Percentiles rank a stretch among this genome's conserved stretches.
Evolutionary conservation across 2,888 invertebrate genomes (phyloP).

Genomic region (Gymnocheta viridis): DNA sequence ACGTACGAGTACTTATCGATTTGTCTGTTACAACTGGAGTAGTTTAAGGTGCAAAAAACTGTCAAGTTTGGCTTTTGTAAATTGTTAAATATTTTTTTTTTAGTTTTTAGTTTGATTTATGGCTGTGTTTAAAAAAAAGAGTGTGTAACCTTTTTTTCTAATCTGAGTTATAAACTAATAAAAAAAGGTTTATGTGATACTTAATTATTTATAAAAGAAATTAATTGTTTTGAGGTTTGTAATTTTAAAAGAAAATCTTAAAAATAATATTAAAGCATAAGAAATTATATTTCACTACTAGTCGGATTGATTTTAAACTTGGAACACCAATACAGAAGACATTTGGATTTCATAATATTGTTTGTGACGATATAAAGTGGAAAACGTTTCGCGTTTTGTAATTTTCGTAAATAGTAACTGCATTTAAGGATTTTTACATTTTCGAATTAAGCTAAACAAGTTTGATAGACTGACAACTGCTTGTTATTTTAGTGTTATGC

Average conservation of each 20-base stretch:
- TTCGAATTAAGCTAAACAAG: no score
- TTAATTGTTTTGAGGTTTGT: conserved; percentile 6
- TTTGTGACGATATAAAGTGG: no score
- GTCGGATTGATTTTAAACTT: no score
- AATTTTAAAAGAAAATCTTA: background rate
- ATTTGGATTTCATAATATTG: no score
- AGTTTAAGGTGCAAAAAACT: conserved; percentile 9
- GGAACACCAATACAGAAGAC: no score
- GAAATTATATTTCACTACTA: background rate
- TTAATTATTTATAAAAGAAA: conserved; percentile 38
- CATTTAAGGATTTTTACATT: no score
- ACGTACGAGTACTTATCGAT: background rate
- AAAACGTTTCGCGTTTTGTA: no score
- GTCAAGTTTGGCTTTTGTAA: background rate
- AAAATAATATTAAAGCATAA: background rate
- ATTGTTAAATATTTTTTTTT: background rate
- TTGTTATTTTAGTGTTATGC: no score
- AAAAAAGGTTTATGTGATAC: conserved; percentile 12
- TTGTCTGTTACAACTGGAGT: background rate
- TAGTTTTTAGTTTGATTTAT: conserved; percentile 41
- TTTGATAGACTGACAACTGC: no score
- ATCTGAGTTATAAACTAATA: conserved; percentile 22
- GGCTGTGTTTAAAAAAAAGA: conserved; percentile 7
- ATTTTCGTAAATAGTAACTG: no score
- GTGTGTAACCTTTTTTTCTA: conserved; percentile 30